phyloP scores from a whole-genome alignment of 1,140 invertebrate species.

The Drosophila erecta region DNA sequence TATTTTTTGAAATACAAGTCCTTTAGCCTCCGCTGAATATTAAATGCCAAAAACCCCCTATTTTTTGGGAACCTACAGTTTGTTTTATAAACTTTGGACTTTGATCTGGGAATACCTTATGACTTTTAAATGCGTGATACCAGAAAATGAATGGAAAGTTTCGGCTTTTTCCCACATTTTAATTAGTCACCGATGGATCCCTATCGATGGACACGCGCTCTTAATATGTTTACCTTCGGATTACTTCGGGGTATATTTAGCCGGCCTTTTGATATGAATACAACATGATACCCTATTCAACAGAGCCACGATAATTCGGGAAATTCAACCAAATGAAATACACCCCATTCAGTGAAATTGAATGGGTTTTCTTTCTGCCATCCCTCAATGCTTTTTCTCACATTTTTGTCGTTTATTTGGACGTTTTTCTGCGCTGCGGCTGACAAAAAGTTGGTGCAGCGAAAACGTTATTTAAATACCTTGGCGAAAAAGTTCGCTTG shows the following conservation, averaged over 20 bases:
- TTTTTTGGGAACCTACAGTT: not conserved
- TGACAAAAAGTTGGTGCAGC: slow-evolving; percentile 69
- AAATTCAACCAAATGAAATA: slow-evolving; percentile 22
- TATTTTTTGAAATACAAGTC: not conserved
- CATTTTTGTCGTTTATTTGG: slow-evolving; percentile 25
- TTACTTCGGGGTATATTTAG: slow-evolving; percentile 16
- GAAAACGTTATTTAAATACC: slow-evolving; percentile 77
- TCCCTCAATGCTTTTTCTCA: slow-evolving; percentile 14
- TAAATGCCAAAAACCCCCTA: not conserved
- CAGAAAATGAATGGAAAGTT: slow-evolving; percentile 25
- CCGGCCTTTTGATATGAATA: slow-evolving; percentile 19
- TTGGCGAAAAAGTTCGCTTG: slow-evolving; percentile 70
- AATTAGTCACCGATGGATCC: slow-evolving; percentile 35
- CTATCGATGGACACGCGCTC: slow-evolving; percentile 27
- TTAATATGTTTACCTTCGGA: slow-evolving; percentile 1
- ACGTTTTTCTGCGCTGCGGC: slow-evolving; percentile 46
- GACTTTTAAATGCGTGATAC: slow-evolving; percentile 5
- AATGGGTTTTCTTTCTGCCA: slow-evolving; percentile 58
- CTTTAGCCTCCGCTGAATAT: not conserved
- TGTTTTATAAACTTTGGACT: slow-evolving; percentile 11
- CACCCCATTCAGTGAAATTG: slow-evolving; percentile 57
- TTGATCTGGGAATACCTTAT: slow-evolving; percentile 15
- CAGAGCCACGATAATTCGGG: slow-evolving; percentile 5
- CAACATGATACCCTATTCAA: slow-evolving; percentile 31
- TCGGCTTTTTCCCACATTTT: slow-evolving; percentile 21